Evolutionary conservation across 2,113 vertebrate genomes (phyloP), one percentile per base, ranked within the genome.

Genomic region (Prolemur simus): DNA sequence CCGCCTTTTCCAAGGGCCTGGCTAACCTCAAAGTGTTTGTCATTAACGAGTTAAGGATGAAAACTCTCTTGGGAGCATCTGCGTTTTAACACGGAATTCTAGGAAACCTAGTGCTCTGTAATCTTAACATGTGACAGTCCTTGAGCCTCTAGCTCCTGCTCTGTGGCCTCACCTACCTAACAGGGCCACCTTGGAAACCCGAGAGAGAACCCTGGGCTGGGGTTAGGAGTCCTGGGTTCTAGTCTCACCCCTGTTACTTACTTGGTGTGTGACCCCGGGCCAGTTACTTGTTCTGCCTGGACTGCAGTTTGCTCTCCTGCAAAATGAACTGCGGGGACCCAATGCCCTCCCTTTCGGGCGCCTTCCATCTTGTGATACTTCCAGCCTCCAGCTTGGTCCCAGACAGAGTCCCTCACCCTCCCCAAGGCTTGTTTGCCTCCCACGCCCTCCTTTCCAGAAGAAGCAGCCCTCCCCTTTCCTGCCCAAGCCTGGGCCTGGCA

Each of bases 391-490:
- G 0, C 63, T 76, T 29, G 34, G 39, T 42, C 66, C 52, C 39
- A 69, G 90, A 88, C 14, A 0, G 15, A 73, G 91, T 71, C 64
- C 37, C 39, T 84, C 45, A 5, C n/a, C 54, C 78, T 91, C 47
- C 63, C 73, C 39, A 20, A 13, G 9, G 37, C 77, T 63, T 9
- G 74, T 92, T 77, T n/a, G 56, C 81, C 83, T 80, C 89, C 85
- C 60, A 92, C 64, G 58, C 82, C 77, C 91, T 94, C 85, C 82
- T 93, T 93, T 92, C 91, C 95, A 94, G 76, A 96, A 94, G 87
- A 63, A 90, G 80, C 68, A 29, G 42, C 39, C 91, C 91, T 89
- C 88, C 94, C 87, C 69, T 91, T 95, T 96, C 97, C 94, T 92
- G 96, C 90, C 76, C 45, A 0, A 52, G 58, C 73, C 37, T 0